Conservation (phyloP, 1,140 invertebrate species). For the Anastrepha obliqua region DNA sequence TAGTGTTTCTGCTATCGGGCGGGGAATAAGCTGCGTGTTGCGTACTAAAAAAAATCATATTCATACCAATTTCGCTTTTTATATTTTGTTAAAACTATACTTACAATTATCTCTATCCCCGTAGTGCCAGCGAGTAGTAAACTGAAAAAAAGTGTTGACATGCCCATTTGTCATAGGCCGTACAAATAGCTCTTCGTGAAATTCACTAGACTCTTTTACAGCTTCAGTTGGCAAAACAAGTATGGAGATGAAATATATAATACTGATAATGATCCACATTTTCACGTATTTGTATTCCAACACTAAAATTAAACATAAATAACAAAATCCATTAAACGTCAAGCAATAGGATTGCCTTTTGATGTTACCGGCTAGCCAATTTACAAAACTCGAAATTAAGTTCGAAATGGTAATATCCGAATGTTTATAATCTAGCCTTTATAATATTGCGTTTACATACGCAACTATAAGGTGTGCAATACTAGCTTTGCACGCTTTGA, state of each 20-base stretch:
- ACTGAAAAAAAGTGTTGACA: slow-evolving; percentile 90
- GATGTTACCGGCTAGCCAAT: slow-evolving; percentile 1
- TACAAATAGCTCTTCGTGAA: slow-evolving; percentile 87
- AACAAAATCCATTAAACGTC: neutral
- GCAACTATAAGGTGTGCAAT: too few relatives aligned
- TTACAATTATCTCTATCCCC: slow-evolving; percentile 77
- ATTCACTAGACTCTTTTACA: slow-evolving; percentile 69
- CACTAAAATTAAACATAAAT: neutral
- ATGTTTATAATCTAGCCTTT: too few relatives aligned
- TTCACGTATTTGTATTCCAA: neutral
- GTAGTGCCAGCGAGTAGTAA: slow-evolving; percentile 85
- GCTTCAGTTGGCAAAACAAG: neutral
- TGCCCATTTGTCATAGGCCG: slow-evolving; percentile 86
- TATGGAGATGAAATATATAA: neutral
- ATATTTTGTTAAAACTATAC: slow-evolving; percentile 61
- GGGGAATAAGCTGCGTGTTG: slow-evolving; percentile 92
- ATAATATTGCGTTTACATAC: too few relatives aligned
- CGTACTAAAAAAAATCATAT: slow-evolving; percentile 77
- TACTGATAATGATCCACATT: neutral
- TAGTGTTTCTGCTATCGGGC: slow-evolving; percentile 93
- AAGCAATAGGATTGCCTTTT: neutral
- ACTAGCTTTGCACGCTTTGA: too few relatives aligned
- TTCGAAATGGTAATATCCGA: neutral
- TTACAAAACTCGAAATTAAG: neutral
- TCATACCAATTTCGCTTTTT: neutral